Conservation (phyloP, 2,888 invertebrate species). For the Drosophila anomelani region DNA sequence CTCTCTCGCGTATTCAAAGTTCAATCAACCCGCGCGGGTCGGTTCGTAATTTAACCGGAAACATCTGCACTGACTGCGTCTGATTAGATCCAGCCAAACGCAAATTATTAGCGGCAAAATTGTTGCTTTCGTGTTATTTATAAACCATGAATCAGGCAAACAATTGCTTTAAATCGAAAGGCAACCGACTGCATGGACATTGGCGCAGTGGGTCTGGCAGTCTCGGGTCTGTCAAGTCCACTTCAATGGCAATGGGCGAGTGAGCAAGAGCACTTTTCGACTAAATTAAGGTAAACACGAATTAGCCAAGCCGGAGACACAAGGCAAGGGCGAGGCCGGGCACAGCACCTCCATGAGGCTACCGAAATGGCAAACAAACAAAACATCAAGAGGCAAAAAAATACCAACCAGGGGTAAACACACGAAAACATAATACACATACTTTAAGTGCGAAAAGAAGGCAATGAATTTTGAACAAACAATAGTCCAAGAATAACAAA, state of each 20-base stretch:
- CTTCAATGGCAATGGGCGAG: constrained; percentile 37
- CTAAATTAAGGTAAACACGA: constrained; percentile 48
- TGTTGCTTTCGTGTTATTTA: constrained; percentile 50
- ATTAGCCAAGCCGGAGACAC: constrained; percentile 37
- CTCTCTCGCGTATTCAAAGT: constrained; percentile 44
- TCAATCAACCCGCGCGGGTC: constrained; percentile 60
- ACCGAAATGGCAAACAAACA: constrained; percentile 66
- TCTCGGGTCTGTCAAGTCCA: constrained; percentile 21
- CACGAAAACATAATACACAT: constrained; percentile 35
- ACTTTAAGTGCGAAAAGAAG: constrained; percentile 43
- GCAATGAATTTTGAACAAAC: constrained; percentile 43
- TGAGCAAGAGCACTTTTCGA: constrained; percentile 32
- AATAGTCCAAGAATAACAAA: constrained; percentile 31
- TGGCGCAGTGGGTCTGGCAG: constrained; percentile 26
- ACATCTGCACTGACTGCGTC: constrained; percentile 64
- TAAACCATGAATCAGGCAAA: constrained; percentile 65
- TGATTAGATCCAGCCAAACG: constrained; percentile 67
- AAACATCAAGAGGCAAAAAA: constrained; percentile 25
- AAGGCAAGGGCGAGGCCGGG: constrained; percentile 36
- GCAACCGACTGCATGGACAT: constrained; percentile 46
- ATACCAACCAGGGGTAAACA: constrained; percentile 27
- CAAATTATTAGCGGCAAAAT: constrained; percentile 67
- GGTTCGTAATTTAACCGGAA: constrained; percentile 63
- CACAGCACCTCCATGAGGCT: constrained; percentile 43
- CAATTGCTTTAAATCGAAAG: constrained; percentile 67